phyloP scores from a whole-genome alignment of 2,113 vertebrate species.

The Cyphomyrus discorhynchus region DNA sequence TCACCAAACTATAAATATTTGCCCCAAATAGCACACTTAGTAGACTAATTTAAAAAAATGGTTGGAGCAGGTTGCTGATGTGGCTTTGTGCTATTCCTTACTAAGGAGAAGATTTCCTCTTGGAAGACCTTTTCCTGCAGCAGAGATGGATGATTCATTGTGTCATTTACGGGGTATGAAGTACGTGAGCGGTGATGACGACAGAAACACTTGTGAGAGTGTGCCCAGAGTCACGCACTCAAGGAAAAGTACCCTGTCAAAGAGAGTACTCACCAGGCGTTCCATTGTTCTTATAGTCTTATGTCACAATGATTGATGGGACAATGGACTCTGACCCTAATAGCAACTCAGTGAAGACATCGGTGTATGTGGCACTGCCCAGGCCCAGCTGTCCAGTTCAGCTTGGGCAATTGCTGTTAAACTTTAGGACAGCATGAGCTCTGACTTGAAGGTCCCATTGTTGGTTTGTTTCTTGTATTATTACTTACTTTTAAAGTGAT shows the following conservation, averaged over 20 bases:
- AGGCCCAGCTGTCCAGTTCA: conserved; percentile 17
- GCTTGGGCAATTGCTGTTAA: conserved; percentile 15
- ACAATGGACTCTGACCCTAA: conserved; percentile 20
- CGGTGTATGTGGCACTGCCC: conserved; percentile 34
- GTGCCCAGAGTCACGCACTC: not conserved
- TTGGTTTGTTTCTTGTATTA: not conserved
- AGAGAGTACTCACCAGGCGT: not conserved
- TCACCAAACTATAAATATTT: not conserved
- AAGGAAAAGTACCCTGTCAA: not conserved
- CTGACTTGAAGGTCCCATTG: not conserved
- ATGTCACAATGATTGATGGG: conserved; percentile 6
- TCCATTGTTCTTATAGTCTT: not conserved
- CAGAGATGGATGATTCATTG: not conserved
- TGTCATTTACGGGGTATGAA: not conserved
- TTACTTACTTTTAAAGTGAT: not conserved
- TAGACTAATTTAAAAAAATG: not conserved
- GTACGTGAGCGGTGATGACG: not conserved
- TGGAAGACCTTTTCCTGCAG: not conserved
- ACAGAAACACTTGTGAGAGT: not conserved
- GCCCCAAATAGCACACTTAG: not conserved
- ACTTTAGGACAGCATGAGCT: not conserved
- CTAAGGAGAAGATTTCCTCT: not conserved
- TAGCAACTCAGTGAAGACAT: conserved; percentile 39
- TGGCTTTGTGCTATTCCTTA: not conserved
- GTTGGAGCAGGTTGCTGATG: not conserved